Evolutionary conservation across 2,113 vertebrate species (phyloP).

Genomic region (Trinectes maculatus): DNA sequence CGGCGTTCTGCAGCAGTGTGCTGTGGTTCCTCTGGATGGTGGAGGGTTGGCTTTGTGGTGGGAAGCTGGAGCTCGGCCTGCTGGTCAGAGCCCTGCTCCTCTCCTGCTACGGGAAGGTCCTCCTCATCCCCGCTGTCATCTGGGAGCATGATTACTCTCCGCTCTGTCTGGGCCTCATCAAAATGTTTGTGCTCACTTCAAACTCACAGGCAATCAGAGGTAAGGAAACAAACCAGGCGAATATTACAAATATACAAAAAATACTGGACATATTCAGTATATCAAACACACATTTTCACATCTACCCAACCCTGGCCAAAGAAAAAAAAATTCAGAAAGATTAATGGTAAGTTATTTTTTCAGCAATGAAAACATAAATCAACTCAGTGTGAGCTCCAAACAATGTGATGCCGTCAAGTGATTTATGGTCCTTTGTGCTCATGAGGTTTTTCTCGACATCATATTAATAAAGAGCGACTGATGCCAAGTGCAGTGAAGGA

Average conservation of each 20-base stretch:
- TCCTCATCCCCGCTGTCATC: slow-evolving; percentile 94
- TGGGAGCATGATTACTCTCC: slow-evolving; percentile 96
- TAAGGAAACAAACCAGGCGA: too few relatives aligned
- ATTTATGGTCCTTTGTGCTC: neutral
- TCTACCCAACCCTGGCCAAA: too few relatives aligned
- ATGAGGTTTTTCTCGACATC: too few relatives aligned
- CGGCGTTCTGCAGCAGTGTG: slow-evolving; percentile 87
- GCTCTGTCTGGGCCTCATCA: slow-evolving; percentile 91
- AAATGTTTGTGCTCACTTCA: slow-evolving; percentile 93
- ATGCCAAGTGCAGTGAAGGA: neutral
- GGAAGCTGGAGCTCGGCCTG: slow-evolving; percentile 69
- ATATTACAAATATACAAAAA: too few relatives aligned
- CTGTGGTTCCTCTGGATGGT: slow-evolving; percentile 84
- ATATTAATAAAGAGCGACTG: neutral
- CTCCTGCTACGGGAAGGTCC: slow-evolving; percentile 95
- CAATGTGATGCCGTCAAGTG: neutral
- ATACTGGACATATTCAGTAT: too few relatives aligned
- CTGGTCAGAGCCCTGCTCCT: slow-evolving; percentile 91
- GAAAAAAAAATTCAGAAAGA: too few relatives aligned
- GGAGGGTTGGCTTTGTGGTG: slow-evolving; percentile 58
- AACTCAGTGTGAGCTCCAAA: neutral
- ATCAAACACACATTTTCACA: too few relatives aligned
- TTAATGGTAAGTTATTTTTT: too few relatives aligned
- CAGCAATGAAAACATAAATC: too few relatives aligned
- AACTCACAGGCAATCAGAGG: slow-evolving; percentile 95